Evolutionary conservation across 2,113 vertebrate species (phyloP).

Genomic region (Heliornis fulica): DNA sequence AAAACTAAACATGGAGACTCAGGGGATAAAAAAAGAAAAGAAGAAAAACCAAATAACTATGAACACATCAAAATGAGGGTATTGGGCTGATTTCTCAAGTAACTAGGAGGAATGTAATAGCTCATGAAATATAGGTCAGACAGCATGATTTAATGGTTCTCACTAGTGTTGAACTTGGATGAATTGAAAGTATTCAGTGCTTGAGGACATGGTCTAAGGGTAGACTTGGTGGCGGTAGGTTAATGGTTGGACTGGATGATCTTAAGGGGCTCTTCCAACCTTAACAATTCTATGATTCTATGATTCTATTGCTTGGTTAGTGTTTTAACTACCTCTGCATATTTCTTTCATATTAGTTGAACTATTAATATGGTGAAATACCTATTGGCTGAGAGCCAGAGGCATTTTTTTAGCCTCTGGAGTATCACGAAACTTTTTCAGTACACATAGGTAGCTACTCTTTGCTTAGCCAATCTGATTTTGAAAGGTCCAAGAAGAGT

Average conservation of each 20-base stretch:
- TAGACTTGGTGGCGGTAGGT: too few species aligned
- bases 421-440: not conserved
- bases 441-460: not conserved
- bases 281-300: too few species aligned
- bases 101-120: not conserved
- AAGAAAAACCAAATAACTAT: not conserved
- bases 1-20: not conserved
- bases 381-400: not conserved
- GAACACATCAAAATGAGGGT: not conserved
- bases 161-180: not conserved
- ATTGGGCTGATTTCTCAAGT: not conserved
- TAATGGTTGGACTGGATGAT: too few species aligned
- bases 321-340: not conserved
- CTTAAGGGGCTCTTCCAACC: too few species aligned
- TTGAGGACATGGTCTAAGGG: too few species aligned
- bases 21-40: not conserved
- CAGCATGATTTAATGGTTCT: not conserved
- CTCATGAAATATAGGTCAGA: not conserved
- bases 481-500: not conserved
- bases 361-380: not conserved
- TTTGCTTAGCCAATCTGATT: not conserved
- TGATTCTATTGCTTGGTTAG: not conserved
- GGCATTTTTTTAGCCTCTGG: not conserved
- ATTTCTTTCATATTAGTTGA: not conserved
- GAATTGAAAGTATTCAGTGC: too few species aligned